A percentile compares a stretch with the other conserved stretches of the same genome.
These are phyloP conservation scores for Noctua janthina DNA, from an alignment of 2,888 invertebrate genomes.

Conservation along the genomic window DNA sequence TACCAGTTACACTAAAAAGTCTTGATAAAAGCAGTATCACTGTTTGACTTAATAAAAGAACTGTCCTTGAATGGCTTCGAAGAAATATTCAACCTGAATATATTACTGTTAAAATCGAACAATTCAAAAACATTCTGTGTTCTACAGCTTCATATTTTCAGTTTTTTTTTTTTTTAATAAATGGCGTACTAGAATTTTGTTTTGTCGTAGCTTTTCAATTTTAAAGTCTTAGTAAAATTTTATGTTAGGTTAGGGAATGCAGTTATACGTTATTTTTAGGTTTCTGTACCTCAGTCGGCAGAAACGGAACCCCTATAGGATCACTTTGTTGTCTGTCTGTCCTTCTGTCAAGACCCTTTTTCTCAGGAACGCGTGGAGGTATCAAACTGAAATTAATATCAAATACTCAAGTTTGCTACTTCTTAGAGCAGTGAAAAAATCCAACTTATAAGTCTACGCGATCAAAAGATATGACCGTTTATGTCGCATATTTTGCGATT, in stretches of 20 bases:
- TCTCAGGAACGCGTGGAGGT: too few species aligned
- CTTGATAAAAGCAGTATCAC: neutral
- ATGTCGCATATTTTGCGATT: too few species aligned
- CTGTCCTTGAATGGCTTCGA: neutral
- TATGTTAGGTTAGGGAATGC: constrained; percentile 8
- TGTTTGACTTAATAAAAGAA: neutral
- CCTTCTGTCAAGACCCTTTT: too few species aligned
- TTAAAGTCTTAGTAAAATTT: constrained; percentile 27
- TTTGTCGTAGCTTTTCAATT: constrained; percentile 26
- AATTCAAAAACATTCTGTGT: constrained; percentile 16
- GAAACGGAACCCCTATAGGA: too few species aligned
- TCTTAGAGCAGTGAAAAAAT: too few species aligned
- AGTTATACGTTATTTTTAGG: constrained; percentile 22
- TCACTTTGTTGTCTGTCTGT: too few species aligned
- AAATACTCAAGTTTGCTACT: too few species aligned
- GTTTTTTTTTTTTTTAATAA: neutral
- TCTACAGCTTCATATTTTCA: constrained; percentile 6
- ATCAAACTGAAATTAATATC: too few species aligned
- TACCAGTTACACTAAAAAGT: neutral
- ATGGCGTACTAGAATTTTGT: constrained; percentile 6
- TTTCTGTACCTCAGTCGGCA: too few species aligned
- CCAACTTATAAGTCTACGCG: too few species aligned
- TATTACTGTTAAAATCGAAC: neutral
- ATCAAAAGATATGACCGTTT: too few species aligned
- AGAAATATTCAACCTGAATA: constrained; percentile 2